A percentile compares a stretch with the other conserved stretches of the same genome.
phyloP scores from a whole-genome alignment of 37 sponge, comb jelly and placozoan genomes.

The Ephydatia muelleri region DNA sequence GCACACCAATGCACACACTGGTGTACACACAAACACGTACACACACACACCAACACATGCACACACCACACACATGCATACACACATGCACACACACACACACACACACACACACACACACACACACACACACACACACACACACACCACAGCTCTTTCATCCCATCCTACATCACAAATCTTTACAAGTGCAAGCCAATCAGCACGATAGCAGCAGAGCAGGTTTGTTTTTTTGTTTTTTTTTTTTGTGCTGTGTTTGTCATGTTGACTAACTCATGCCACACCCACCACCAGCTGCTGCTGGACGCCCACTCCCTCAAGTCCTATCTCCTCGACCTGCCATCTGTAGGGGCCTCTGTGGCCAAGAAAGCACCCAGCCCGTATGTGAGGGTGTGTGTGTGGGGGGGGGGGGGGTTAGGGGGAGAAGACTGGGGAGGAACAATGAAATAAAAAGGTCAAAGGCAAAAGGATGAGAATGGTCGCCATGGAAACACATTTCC shows the following conservation, averaged over 20 bases:
- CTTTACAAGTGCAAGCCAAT: conserved; percentile 98
- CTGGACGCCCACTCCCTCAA: conserved; percentile 96
- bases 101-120: not conserved
- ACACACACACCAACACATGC: not conserved
- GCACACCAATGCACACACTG: no score
- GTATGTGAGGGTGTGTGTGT: conserved; percentile 50
- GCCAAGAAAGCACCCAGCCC: conserved; percentile 85
- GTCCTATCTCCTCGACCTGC: conserved; percentile 84
- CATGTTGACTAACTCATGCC: not conserved
- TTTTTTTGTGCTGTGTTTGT: not conserved
- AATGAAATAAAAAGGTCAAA: not conserved
- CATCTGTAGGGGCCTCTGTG: conserved; percentile 78
- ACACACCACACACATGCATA: not conserved
- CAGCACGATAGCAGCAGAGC: conserved; percentile 96
- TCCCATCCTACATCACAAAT: conserved; percentile 81
- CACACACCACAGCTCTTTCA: conserved; percentile 79
- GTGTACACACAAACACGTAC: no score
- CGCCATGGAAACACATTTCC: no score
- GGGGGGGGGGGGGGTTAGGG: not conserved
- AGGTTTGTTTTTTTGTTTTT: conserved; percentile 63
- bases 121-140: not conserved
- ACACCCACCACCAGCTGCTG: conserved; percentile 59
- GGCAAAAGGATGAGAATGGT: not conserved
- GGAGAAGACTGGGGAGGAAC: not conserved
- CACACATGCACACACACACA: not conserved